These are phyloP conservation scores for Epinephelus awoara DNA, from an alignment of 2,797 vertebrate species.

Conservation along the genomic window DNA sequence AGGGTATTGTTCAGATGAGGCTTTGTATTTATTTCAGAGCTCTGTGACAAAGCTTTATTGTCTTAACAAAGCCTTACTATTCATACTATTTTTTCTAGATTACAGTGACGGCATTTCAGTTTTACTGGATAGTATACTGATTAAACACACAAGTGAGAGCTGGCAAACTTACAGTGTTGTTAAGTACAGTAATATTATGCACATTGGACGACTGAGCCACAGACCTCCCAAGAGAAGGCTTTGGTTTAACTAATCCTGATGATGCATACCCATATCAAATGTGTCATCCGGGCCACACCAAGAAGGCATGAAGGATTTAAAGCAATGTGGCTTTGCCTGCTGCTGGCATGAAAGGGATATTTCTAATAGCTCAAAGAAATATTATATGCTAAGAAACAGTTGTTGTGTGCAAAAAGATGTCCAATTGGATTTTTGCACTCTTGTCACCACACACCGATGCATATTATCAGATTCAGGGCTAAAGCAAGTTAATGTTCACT, in stretches of 20 bases:
- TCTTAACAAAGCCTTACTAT: conserved; percentile 70
- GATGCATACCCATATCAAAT: conserved; percentile 77
- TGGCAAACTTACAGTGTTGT: conserved; percentile 42
- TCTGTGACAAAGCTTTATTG: conserved; percentile 75
- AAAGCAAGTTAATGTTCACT: conserved; percentile 82
- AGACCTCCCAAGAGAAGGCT: conserved; percentile 63
- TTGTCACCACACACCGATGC: conserved; percentile 52
- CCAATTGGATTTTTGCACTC: conserved; percentile 44
- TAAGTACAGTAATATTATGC: conserved; percentile 59
- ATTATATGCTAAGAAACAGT: conserved; percentile 25
- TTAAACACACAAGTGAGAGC: conserved; percentile 47
- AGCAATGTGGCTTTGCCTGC: conserved; percentile 50
- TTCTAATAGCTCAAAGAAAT: conserved; percentile 45
- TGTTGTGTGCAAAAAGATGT: conserved; percentile 41
- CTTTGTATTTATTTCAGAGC: conserved; percentile 74
- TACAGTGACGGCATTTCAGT: conserved; percentile 27
- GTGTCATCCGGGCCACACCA: conserved; percentile 73
- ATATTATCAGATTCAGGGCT: conserved; percentile 71
- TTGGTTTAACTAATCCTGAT: conserved; percentile 77
- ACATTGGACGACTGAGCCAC: conserved; percentile 53
- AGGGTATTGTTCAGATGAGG: conserved; percentile 79
- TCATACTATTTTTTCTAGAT: conserved; percentile 51
- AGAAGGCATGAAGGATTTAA: conserved; percentile 61
- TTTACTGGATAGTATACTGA: conserved; percentile 46
- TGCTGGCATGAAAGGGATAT: conserved; percentile 39